Evolutionary conservation across 2,888 invertebrate species (phyloP).

Genomic region (Acronicta leporina): DNA sequence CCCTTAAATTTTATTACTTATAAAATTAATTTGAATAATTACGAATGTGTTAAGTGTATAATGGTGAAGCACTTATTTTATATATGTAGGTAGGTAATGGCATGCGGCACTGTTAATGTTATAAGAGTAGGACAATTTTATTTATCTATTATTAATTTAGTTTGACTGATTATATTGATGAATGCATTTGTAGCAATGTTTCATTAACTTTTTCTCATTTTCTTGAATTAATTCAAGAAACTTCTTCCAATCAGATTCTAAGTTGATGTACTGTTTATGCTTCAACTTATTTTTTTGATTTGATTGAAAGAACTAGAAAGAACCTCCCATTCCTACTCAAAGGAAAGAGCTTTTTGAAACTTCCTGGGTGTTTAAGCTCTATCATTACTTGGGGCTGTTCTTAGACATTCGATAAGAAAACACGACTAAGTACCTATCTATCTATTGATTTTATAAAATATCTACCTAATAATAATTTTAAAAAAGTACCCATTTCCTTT

Average conservation of each 20-base stretch:
- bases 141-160: constrained; percentile 56
- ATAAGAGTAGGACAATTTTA: constrained; percentile 64
- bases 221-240: too few relatives aligned
- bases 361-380: background rate
- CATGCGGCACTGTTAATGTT: constrained; percentile 59
- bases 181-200: constrained; percentile 10
- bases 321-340: constrained; percentile 1
- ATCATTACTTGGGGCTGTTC: too few relatives aligned
- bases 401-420: too few relatives aligned
- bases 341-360: constrained; percentile 25
- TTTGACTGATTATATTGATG: constrained; percentile 50
- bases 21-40: constrained; percentile 62
- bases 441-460: too few relatives aligned
- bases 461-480: background rate
- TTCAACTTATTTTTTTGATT: constrained; percentile 20
- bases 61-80: constrained; percentile 49
- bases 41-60: constrained; percentile 56
- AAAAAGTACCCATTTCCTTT: background rate
- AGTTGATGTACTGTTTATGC: constrained; percentile 2
- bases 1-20: constrained; percentile 59
- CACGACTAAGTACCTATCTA: too few relatives aligned
- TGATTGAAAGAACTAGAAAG: too few relatives aligned
- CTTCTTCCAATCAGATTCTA: constrained; percentile 5
- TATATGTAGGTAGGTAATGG: too few relatives aligned
- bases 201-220: background rate